Conservation (phyloP, 2,113 vertebrate species). For the Prochilodus magdalenae region DNA sequence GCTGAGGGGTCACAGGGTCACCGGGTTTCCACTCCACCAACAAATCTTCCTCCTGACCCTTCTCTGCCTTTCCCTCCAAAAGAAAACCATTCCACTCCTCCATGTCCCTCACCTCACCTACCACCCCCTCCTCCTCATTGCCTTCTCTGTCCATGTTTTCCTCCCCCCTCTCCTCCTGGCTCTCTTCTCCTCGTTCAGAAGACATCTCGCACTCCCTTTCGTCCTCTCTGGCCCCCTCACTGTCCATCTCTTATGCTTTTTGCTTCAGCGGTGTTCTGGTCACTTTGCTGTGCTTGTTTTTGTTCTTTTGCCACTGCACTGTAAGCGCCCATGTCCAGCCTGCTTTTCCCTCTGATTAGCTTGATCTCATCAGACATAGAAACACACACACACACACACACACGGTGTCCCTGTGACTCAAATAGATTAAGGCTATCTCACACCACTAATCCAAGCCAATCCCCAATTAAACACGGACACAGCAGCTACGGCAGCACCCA, state of each 20-base stretch:
- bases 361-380: constrained; percentile 15
- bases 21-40: constrained; percentile 52
- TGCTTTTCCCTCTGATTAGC: constrained; percentile 33
- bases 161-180: neutral
- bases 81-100: constrained; percentile 64
- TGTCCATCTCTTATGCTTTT: constrained; percentile 42
- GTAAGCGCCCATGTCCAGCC: neutral
- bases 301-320: neutral
- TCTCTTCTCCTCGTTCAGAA: constrained; percentile 9
- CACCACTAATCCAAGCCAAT: constrained; percentile 61
- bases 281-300: neutral
- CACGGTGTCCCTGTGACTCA: constrained; percentile 48
- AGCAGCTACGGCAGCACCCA: constrained; percentile 23
- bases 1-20: constrained; percentile 62
- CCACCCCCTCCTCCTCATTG: neutral
- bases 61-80: neutral
- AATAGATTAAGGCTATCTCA: constrained; percentile 63
- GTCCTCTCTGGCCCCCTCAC: constrained; percentile 26
- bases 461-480: constrained; percentile 59
- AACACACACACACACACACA: constrained; percentile 23
- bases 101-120: constrained; percentile 29
- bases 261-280: neutral
- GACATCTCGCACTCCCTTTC: constrained; percentile 23
- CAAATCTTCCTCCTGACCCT: constrained; percentile 22
- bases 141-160: neutral